Evolutionary conservation across 1,140 invertebrate genomes (phyloP), one percentile per base, ranked within the genome.

Genomic region (Homalodisca vitripennis): DNA sequence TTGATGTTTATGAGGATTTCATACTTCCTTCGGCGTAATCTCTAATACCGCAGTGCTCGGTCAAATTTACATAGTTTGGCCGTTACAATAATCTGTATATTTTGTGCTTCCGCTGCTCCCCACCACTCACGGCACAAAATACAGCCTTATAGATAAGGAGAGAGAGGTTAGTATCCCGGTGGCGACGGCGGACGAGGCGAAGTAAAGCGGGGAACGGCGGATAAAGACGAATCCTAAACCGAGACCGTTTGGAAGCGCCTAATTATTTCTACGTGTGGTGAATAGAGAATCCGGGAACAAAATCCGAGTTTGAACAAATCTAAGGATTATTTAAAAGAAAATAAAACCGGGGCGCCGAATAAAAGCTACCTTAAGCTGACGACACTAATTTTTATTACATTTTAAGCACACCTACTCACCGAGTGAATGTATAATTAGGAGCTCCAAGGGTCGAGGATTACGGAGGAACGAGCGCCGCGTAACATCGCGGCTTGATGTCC

Each of bases 351-450:
- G 13, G 13, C 55, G 13, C n/a, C 46, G 22, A 26, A 20, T 26
- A n/a, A 27, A 17, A 64, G n/a, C 34, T 29, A 22, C 63, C 41
- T 46, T 46, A 66, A 27, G 63, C 63, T 47, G 41, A 66, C 47
- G 63, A 66, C 63, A 47, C 63, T 30, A 66, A 66, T 66, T 66
- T 66, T 66, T 66, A 66, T 66, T 66, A 66, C 63, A 66, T 66
- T 66, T 66, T 66, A 66, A 66, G 63, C 47, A 66, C 32, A 66
- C 63, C 63, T 66, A 66, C 41, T 66, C 63, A 27, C 63, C 6
- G 63, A 47, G 63, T 29, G 41, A 66, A 46, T 66, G 63, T 27
- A 29, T 66, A 66, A 66, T 66, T 66, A 66, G 32, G 41, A 66
- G 47, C 17, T 66, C 17, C 47, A 66, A 66, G 63, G 63, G 63